Conservation (phyloP, 2,797 vertebrate species). For the Geotria australis region DNA sequence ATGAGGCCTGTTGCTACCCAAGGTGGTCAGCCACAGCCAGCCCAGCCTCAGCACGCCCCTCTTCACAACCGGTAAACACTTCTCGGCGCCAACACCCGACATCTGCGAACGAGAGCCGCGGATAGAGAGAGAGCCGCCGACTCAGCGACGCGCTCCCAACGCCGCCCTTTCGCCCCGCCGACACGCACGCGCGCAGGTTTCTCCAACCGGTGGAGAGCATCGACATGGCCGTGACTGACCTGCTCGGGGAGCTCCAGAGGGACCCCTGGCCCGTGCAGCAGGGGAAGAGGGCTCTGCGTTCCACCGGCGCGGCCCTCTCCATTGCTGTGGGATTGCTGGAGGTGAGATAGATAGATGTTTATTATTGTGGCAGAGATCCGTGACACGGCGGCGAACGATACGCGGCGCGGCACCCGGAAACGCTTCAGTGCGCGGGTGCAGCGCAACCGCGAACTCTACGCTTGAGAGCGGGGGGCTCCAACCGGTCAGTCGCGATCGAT, state of each 20-base stretch:
- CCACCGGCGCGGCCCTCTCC: conserved; percentile 63
- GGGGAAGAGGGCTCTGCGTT: conserved; percentile 59
- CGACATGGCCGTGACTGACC: conserved; percentile 91
- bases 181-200: conserved; percentile 19
- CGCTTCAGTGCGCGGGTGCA: no score
- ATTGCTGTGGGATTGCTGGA: conserved; percentile 78
- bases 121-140: no score
- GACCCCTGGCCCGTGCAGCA: conserved; percentile 89
- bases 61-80: conserved; percentile 47
- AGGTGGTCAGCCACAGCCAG: conserved; percentile 19
- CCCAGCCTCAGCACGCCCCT: conserved; percentile 39
- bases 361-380: no score
- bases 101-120: no score
- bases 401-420: no score
- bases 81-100: background rate
- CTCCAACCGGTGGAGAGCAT: conserved; percentile 84
- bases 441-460: no score
- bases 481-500: no score
- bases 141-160: no score
- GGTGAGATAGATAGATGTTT: conserved; percentile 17
- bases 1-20: conserved; percentile 43
- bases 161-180: no score
- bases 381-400: no score
- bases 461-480: no score
- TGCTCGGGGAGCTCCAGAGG: conserved; percentile 65